These are phyloP conservation scores for Drosophila mimica DNA, from an alignment of 2,888 invertebrate species.

Conservation along the genomic window DNA sequence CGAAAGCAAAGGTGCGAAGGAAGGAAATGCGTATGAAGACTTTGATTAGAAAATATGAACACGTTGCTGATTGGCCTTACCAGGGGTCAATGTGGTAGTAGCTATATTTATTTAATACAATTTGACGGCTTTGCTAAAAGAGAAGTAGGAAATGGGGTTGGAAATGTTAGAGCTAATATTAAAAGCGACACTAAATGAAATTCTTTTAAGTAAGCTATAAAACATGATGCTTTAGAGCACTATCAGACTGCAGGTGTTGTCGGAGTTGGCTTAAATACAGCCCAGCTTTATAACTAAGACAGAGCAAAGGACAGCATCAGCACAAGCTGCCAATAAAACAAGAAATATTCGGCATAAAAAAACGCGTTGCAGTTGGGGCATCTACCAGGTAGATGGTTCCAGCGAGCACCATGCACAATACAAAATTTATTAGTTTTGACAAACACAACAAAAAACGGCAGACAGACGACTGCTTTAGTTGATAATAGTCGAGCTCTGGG, in stretches of 20 bases:
- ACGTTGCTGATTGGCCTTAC: conserved; percentile 17
- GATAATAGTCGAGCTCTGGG: background rate
- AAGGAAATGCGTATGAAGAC: conserved; percentile 9
- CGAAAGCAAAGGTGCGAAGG: conserved; percentile 1
- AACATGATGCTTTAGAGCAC: background rate
- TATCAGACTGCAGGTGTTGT: conserved; percentile 19
- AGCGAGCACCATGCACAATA: conserved; percentile 65
- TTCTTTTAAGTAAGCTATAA: background rate
- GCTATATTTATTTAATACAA: conserved; percentile 11
- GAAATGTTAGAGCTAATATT: background rate
- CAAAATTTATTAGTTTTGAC: conserved; percentile 75
- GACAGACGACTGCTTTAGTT: background rate
- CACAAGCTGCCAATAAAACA: conserved; percentile 57
- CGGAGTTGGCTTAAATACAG: background rate
- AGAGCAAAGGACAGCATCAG: conserved; percentile 12
- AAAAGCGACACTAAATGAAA: background rate
- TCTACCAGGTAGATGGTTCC: conserved; percentile 57
- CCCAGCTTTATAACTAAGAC: background rate
- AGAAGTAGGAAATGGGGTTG: background rate
- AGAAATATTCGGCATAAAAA: conserved; percentile 66
- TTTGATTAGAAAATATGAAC: conserved; percentile 44
- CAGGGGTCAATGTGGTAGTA: background rate
- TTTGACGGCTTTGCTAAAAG: conserved; percentile 2
- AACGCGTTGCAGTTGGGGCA: conserved; percentile 48
- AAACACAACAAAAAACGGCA: conserved; percentile 30